These are phyloP conservation scores for Sapayoa aenigma DNA, from an alignment of 2,113 vertebrate species.

Conservation along the genomic window DNA sequence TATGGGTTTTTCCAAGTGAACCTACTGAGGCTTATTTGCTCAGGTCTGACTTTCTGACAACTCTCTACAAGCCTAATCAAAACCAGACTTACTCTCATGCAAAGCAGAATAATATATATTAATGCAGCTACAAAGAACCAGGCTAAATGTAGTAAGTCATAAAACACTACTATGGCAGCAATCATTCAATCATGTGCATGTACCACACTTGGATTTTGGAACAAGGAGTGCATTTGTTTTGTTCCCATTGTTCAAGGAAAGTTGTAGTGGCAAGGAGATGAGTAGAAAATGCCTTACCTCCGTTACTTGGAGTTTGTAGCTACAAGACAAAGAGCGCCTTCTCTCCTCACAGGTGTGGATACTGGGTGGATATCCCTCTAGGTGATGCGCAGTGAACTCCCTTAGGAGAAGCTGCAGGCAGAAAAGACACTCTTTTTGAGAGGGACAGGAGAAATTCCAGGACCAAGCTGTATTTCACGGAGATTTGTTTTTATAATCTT, in stretches of 20 bases:
- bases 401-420: neutral
- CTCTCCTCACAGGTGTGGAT: neutral
- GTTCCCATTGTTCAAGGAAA: neutral
- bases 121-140: slow-evolving; percentile 16
- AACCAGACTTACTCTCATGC: slow-evolving; percentile 58
- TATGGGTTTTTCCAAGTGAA: slow-evolving; percentile 48
- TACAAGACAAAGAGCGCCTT: neutral
- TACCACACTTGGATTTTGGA: neutral
- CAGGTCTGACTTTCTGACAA: slow-evolving; percentile 49
- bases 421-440: neutral
- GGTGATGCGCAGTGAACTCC: neutral
- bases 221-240: slow-evolving; percentile 8
- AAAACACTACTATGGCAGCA: neutral
- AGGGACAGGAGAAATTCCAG: neutral
- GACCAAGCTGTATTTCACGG: neutral
- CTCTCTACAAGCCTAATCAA: slow-evolving; percentile 64
- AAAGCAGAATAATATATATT: slow-evolving; percentile 55
- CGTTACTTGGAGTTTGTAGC: neutral
- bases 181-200: neutral
- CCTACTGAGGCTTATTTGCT: slow-evolving; percentile 66
- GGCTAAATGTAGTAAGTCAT: slow-evolving; percentile 56
- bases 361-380: neutral
- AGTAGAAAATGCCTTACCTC: neutral
- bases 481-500: neutral
- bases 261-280: neutral